Conservation (phyloP, 2,888 invertebrate genomes). For the Polietes domitor region DNA sequence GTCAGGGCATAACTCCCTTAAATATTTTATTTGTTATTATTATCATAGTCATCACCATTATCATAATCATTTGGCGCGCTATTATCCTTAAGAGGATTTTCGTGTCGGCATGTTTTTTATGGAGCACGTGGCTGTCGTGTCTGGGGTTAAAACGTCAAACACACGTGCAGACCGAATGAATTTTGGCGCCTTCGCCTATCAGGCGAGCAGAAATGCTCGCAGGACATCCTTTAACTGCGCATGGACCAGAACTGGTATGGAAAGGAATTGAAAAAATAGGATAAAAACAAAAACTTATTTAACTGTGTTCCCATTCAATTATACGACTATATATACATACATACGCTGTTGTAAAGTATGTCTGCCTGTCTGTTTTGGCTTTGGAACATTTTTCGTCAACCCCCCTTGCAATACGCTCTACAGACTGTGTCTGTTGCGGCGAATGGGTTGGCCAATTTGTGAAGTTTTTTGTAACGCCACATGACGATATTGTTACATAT, state of each 20-base stretch:
- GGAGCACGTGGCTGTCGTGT: background rate
- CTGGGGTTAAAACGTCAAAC: constrained; percentile 39
- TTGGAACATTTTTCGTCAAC: background rate
- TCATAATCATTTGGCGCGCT: constrained; percentile 19
- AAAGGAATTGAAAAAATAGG: constrained; percentile 16
- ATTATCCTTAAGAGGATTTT: constrained; percentile 47
- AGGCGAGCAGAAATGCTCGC: constrained; percentile 72
- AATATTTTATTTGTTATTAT: background rate
- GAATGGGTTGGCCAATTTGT: background rate
- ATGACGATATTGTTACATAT: no score
- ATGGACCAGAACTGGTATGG: constrained; percentile 39
- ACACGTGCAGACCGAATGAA: constrained; percentile 75
- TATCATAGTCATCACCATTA: constrained; percentile 21
- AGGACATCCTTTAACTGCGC: constrained; percentile 44
- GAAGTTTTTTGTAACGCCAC: background rate
- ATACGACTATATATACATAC: background rate
- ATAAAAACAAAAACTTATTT: background rate
- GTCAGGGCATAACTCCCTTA: constrained; percentile 21
- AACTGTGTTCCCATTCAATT: constrained; percentile 21
- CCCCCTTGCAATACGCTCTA: background rate
- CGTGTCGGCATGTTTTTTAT: background rate
- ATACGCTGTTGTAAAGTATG: background rate
- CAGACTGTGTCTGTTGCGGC: background rate
- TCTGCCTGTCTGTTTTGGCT: background rate
- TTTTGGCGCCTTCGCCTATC: constrained; percentile 79